Percentiles rank a stretch among this genome's conserved stretches.
Evolutionary conservation across 1,140 invertebrate species (phyloP).

Genomic region (Yoshiicerus persimilis): DNA sequence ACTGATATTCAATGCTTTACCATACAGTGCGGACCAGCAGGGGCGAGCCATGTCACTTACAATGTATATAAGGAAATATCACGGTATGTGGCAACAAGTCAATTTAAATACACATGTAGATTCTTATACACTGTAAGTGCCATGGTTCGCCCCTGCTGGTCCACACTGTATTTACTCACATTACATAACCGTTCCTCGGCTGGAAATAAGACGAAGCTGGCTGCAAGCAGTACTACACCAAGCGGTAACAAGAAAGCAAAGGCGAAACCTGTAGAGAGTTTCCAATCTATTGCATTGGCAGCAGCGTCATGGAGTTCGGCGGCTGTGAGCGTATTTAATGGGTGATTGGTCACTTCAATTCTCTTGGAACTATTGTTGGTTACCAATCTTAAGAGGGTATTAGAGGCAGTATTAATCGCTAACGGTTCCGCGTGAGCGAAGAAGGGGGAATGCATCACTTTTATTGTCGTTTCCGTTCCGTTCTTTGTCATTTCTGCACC

Average conservation of each 20-base stretch:
- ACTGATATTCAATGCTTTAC: too few species aligned
- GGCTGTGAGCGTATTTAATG: constrained; percentile 58
- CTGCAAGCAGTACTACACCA: constrained; percentile 64
- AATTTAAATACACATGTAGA: too few species aligned
- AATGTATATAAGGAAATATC: too few species aligned
- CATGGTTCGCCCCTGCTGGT: too few species aligned
- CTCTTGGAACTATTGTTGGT: constrained; percentile 57
- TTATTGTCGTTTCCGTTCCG: not conserved
- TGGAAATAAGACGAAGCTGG: constrained; percentile 72
- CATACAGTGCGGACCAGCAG: too few species aligned
- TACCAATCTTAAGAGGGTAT: constrained; percentile 57
- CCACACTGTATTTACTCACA: too few species aligned
- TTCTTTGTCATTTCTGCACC: constrained; percentile 33
- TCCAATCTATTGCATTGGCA: constrained; percentile 27
- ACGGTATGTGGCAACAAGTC: too few species aligned
- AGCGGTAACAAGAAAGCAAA: constrained; percentile 50
- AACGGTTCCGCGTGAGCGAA: constrained; percentile 69
- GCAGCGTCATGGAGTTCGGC: constrained; percentile 38
- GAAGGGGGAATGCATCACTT: constrained; percentile 56
- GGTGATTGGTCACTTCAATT: constrained; percentile 59
- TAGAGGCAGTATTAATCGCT: constrained; percentile 61
- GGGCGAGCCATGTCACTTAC: too few species aligned
- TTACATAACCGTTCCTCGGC: constrained; percentile 60
- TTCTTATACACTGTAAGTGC: too few species aligned
- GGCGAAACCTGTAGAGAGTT: constrained; percentile 3